phyloP scores from a whole-genome alignment of 1,140 invertebrate species.

The Lucilia cuprina region DNA sequence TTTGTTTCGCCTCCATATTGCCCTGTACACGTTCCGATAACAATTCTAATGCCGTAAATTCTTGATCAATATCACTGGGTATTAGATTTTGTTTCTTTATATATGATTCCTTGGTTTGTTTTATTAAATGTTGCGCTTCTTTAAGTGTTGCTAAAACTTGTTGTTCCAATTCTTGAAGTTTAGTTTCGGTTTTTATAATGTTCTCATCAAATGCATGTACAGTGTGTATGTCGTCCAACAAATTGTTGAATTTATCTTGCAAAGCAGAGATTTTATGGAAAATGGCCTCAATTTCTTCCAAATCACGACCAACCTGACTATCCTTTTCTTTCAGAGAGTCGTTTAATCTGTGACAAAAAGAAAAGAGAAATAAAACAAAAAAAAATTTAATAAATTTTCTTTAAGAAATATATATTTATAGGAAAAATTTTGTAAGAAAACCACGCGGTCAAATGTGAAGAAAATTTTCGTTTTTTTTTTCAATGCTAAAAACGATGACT shows the following conservation, averaged over 20 bases:
- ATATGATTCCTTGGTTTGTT: slow-evolving; percentile 73
- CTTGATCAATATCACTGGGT: slow-evolving; percentile 78
- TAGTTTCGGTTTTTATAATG: slow-evolving; percentile 66
- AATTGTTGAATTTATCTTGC: slow-evolving; percentile 69
- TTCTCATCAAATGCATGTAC: slow-evolving; percentile 79
- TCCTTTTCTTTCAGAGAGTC: slow-evolving; percentile 68
- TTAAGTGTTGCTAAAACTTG: slow-evolving; percentile 67
- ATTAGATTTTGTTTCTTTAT: slow-evolving; percentile 72
- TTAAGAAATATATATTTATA: neutral
- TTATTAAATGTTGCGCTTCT: slow-evolving; percentile 70
- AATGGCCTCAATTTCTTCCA: slow-evolving; percentile 67
- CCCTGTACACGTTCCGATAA: slow-evolving; percentile 78
- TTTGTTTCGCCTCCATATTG: slow-evolving; percentile 85
- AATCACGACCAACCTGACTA: slow-evolving; percentile 68
- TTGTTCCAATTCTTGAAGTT: slow-evolving; percentile 64
- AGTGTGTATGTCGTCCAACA: slow-evolving; percentile 69
- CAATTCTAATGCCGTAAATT: slow-evolving; percentile 78
- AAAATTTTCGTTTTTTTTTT: neutral
- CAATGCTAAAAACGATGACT: neutral
- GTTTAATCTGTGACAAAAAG: slow-evolving; percentile 57
- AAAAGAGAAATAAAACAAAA: slow-evolving; percentile 8
- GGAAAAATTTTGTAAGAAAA: neutral
- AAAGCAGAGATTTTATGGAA: slow-evolving; percentile 72
- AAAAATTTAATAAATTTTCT: neutral
- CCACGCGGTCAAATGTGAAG: neutral